A percentile compares a stretch with the other conserved stretches of the same genome.
phyloP scores from a whole-genome alignment of 2,113 vertebrate genomes.

The Antechinus stuartii region DNA sequence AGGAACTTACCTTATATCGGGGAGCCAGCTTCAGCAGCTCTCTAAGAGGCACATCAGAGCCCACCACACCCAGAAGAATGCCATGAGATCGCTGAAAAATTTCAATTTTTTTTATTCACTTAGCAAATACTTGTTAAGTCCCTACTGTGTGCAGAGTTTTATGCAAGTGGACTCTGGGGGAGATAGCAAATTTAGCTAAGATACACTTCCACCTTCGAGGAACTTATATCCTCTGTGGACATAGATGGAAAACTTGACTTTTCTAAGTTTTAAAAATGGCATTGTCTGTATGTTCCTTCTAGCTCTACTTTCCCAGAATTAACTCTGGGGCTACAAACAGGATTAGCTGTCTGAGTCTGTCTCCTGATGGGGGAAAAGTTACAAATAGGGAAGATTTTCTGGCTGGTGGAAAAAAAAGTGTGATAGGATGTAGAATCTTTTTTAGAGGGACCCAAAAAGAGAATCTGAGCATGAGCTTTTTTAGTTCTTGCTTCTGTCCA shows the following conservation, averaged over 20 bases:
- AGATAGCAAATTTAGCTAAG: not conserved
- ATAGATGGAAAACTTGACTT: not conserved
- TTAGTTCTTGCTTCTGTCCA: not conserved
- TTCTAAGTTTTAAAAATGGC: not conserved
- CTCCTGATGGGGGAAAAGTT: not conserved
- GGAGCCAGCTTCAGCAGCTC: constrained; percentile 95
- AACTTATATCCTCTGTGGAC: not conserved
- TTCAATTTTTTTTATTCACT: not conserved
- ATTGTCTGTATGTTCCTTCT: not conserved
- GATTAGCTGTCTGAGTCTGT: not conserved
- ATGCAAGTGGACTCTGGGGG: not conserved
- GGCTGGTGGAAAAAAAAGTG: not conserved
- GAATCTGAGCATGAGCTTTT: not conserved
- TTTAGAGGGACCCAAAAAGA: not conserved
- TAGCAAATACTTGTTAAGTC: not conserved
- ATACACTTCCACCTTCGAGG: not conserved
- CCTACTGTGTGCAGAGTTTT: not conserved
- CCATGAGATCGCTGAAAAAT: constrained; percentile 91
- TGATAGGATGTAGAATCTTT: constrained; percentile 1
- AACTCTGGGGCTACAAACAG: not conserved
- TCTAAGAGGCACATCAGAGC: constrained; percentile 93
- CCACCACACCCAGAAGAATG: constrained; percentile 95
- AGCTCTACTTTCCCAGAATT: constrained; percentile 21
- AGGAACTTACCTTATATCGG: constrained; percentile 91
- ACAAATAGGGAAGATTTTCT: not conserved